Evolutionary conservation across 2,113 vertebrate genomes (phyloP), one percentile per base, ranked within the genome.

Genomic region (Cettia cetti): DNA sequence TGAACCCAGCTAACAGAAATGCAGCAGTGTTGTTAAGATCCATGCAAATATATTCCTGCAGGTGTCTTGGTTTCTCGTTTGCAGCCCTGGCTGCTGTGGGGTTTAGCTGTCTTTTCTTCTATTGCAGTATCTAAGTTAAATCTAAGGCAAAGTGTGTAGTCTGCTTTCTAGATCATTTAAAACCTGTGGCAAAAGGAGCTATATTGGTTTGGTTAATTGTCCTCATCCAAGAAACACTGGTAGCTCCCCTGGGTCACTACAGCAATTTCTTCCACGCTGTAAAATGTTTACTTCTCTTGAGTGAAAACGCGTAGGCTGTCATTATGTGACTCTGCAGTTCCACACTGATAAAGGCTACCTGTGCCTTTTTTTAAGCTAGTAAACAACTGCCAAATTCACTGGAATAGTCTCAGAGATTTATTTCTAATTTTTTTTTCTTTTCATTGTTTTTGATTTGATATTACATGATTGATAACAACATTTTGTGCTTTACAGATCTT

Each of bases 101-200:
- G 13, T 83, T 74, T 92, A n/a, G n/a, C n/a, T n/a, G n/a, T n/a
- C n/a, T 93, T 79, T 26, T 63, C 33, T 81, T 75, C 40, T 94
- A 28, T 76, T 76, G 40, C 22, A 42, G 26, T 82, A n/a, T 27
- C 33, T 57, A 65, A 85, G 31, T 53, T 49, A 17, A 65, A 59
- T 86, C 65, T 69, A 90, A 94, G 47, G 30, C 14, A 10, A 85
- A 82, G 21, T 28, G 40, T 75, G 24, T 69, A 40, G 75, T 92
- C 71, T 65, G 24, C 31, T 93, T 97, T 97, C 78, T 86, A 89
- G 81, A 87, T 89, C 24, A 68, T 76, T 96, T 86, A 84, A 96
- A 94, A 95, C 68, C 63, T 89, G 64, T 68, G 82, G 42, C 59
- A 96, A 96, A 96, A 96, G 95, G 78, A 95, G 86, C 72, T 92